Evolutionary conservation across 2,113 vertebrate genomes (phyloP).

Genomic region (Thermophis baileyi): DNA sequence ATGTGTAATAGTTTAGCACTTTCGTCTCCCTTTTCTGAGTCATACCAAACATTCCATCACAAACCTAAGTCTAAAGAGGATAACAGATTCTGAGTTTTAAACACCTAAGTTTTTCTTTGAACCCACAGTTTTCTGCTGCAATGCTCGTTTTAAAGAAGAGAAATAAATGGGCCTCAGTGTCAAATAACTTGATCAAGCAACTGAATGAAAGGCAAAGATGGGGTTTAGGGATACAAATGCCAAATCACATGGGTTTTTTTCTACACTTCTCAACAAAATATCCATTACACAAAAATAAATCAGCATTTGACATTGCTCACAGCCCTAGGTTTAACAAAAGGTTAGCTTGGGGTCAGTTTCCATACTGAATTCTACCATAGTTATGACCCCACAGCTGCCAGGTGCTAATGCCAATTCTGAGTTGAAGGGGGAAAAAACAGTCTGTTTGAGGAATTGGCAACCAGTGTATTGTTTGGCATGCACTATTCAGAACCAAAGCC

Average conservation of each 20-base stretch:
- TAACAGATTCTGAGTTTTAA: background rate
- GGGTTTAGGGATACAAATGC: background rate
- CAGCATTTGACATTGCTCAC: background rate
- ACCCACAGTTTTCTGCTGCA: background rate
- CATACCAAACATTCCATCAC: background rate
- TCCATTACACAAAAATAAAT: background rate
- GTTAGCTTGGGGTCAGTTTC: background rate
- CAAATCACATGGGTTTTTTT: background rate
- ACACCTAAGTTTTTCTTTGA: background rate
- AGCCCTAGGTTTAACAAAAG: background rate
- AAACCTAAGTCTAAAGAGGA: background rate
- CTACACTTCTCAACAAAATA: background rate
- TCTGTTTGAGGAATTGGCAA: background rate
- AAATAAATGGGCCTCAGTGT: background rate
- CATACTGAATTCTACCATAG: background rate
- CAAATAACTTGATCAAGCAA: background rate
- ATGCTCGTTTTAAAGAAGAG: background rate
- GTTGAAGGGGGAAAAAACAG: background rate
- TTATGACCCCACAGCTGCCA: background rate
- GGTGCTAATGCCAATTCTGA: background rate
- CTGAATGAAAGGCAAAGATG: background rate
- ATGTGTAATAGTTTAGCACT: background rate
- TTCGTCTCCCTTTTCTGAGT: background rate
- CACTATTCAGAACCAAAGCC: background rate
- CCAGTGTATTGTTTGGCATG: background rate